Conservation (phyloP, 2,888 invertebrate species). For the Quadroppia sp. region DNA sequence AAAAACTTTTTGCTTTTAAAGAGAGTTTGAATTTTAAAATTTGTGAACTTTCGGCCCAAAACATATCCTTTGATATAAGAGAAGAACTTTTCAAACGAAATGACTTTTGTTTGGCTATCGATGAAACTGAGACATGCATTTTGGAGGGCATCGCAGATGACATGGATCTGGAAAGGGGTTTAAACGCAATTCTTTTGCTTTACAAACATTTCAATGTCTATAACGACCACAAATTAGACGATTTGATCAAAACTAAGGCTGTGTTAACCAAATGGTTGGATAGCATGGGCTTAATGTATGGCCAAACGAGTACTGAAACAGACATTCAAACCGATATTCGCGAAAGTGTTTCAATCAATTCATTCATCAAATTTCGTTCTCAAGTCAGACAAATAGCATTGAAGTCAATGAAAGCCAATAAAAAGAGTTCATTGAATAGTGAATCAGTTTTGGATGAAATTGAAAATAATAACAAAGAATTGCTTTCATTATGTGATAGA, state of each 20-base stretch:
- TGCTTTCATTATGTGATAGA: conserved; percentile 31
- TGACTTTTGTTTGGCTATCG: conserved; percentile 21
- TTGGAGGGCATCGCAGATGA: conserved; percentile 40
- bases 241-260: conserved; percentile 6
- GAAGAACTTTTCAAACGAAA: not conserved
- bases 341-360: not conserved
- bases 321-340: not conserved
- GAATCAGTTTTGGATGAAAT: not conserved
- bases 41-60: conserved; percentile 10
- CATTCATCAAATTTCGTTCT: conserved; percentile 26
- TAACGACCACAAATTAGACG: not conserved
- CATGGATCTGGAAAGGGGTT: conserved; percentile 40
- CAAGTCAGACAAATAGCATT: conserved; percentile 25
- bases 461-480: not conserved
- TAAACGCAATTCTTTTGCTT: conserved; percentile 36
- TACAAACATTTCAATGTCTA: not conserved
- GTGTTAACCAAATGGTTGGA: not conserved
- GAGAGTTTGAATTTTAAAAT: conserved; percentile 33
- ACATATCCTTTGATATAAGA: not conserved
- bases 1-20: conserved; percentile 38
- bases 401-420: not conserved
- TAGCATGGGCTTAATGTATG: conserved; percentile 2
- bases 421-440: not conserved
- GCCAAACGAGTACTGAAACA: not conserved
- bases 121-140: conserved; percentile 38